Base-by-base conservation (phyloP, 2,888 invertebrate species). In the Strigamia transsilvanica region DNA sequence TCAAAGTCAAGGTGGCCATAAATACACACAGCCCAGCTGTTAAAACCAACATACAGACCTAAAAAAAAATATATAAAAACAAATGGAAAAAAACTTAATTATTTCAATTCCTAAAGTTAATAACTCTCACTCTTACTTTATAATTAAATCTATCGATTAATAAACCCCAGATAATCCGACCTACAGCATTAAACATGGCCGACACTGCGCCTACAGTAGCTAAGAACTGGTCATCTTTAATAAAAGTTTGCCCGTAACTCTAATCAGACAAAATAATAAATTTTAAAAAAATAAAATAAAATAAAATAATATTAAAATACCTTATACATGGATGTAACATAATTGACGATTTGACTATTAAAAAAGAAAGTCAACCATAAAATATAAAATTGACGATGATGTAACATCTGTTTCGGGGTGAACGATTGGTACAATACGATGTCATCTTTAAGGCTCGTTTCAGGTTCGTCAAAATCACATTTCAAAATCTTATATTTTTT, bases 151-250 rank as follows among this genome's bases (percentile, higher is more conserved):
- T 87, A 84, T 89, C 89, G 80, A 88, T 87, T 23, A 89, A 42
- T 23, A 85, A 83, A 12, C 90, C 90, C 90, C 90, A 90, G 18
- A 87, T 83, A 10, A 90, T 87, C 46, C 90, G 84, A 3, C 89
- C 89, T 5, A 84, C 83, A 10, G 88, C 87, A 85, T 90, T 90
- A 82, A 87, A 89, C n/a, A 90, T 85, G 1, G 89, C 88, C 1
- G 89, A 88, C 23, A 89, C 83, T 0, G 89, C 87, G 27, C 90
- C 90, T 2, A 89, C 88, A 23, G 86, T 82, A 0, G 90, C 89
- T 84, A 90, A 85, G 83, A 89, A 90, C 73, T 87, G 86, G 84
- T 90, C 90, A 84, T 90, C 89, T 2, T 86, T 85, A 78, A 90
- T 90, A 83, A 88, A 88, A 0, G 86, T 87, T 83, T 87, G 87